Evolutionary conservation across 2,113 vertebrate species (phyloP), one percentile per base, ranked within the genome.

Genomic region (Scortum barcoo): DNA sequence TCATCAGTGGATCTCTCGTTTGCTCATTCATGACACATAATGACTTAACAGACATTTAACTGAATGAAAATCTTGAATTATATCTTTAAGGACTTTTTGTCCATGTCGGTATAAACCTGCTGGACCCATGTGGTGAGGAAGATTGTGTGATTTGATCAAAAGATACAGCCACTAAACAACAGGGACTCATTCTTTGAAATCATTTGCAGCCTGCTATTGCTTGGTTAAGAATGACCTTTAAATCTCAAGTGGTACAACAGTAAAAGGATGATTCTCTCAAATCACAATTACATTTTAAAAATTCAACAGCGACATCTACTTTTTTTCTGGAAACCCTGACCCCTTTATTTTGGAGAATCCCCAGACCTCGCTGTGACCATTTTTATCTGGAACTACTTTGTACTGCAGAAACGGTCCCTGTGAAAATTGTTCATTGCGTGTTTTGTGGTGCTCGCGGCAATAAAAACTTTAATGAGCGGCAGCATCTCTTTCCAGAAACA

Each of bases 351-450:
- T 30, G 60, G 69, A 56, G 62, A 68, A 77, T 4, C 7, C 36
- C 65, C 75, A 81, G 44, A 66, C 38, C 9, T 40, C 33, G 24
- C 73, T 67, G 30, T 1, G 74, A 66, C 44, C 5, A 57, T 36
- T 82, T 83, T 54, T 82, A 63, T 58, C 16, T 81, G 78, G 78
- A 88, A 22, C 51, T 20, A 11, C 24, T 60, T 65, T 42, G 30
- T 4, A 30, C 50, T 60, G 16, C 9, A 71, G 40, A 80, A 76
- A 78, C 54, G 67, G 26, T 72, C 84, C 77, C 40, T 44, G 8
- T 56, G 30, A 78, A 88, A 78, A 33, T 48, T 36, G 58, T 11
- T 44, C 42, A 71, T 1, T 20, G 68, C 17, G 13, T 63, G 38
- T 63, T 65, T 72, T 74, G 70, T 53, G n/a, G 24, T 33, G 12